Evolutionary conservation across 2,888 invertebrate genomes (phyloP).

Genomic region (Bhutanitis thaidina): DNA sequence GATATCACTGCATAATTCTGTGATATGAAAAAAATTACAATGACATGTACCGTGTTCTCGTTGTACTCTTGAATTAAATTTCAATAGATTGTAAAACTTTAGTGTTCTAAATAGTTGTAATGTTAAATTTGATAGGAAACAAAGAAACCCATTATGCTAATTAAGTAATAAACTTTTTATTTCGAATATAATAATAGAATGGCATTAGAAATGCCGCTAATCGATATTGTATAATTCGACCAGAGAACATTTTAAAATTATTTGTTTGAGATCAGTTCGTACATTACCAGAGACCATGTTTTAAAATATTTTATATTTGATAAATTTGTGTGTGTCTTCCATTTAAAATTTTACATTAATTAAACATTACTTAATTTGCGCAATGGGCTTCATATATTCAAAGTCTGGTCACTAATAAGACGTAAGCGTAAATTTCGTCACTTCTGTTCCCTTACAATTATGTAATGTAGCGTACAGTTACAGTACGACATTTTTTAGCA

Average conservation of each 20-base stretch:
- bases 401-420: constrained; percentile 16
- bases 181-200: too few species aligned
- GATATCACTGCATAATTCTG: constrained; percentile 44
- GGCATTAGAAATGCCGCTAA: too few species aligned
- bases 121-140: constrained; percentile 13
- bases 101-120: constrained; percentile 13
- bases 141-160: constrained; percentile 1
- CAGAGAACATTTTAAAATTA: too few species aligned
- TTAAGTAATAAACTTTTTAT: constrained; percentile 1
- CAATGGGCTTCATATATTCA: constrained; percentile 1
- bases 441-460: constrained; percentile 15
- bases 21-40: constrained; percentile 37
- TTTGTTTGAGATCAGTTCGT: too few species aligned
- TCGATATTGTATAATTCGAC: too few species aligned
- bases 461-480: constrained; percentile 43
- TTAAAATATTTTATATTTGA: too few species aligned
- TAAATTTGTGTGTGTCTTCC: too few species aligned
- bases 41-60: background rate
- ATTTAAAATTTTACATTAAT: too few species aligned
- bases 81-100: constrained; percentile 23
- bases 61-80: constrained; percentile 20
- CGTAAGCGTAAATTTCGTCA: constrained; percentile 7
- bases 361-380: constrained; percentile 2
- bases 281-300: too few species aligned
- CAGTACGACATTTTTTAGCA: constrained; percentile 63